phyloP scores from a whole-genome alignment of 2,888 invertebrate genomes.

The Drosophila niveifrons region DNA sequence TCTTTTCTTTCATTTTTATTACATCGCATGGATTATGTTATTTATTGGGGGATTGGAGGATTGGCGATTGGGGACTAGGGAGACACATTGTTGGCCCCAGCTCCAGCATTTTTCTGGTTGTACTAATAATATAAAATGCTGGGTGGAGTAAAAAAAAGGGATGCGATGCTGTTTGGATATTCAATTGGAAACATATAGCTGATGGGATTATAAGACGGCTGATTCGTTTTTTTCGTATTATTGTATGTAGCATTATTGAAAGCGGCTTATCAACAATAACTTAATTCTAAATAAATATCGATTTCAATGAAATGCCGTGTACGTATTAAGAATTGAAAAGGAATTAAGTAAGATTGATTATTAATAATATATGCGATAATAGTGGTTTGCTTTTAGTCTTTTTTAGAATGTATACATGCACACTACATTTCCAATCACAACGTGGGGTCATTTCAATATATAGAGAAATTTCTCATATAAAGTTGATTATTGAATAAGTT shows the following conservation, averaged over 20 bases:
- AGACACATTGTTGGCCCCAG: too few relatives aligned
- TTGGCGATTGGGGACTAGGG: constrained; percentile 5
- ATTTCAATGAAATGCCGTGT: too few relatives aligned
- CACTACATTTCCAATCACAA: not conserved
- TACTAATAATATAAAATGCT: constrained; percentile 30
- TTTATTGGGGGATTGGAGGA: constrained; percentile 30
- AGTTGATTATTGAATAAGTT: not conserved
- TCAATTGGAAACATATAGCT: constrained; percentile 44
- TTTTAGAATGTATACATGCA: too few relatives aligned
- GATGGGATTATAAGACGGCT: constrained; percentile 31
- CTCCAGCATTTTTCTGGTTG: not conserved
- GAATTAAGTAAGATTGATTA: not conserved
- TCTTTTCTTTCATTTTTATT: constrained; percentile 7
- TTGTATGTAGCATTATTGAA: not conserved
- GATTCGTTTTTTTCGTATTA: constrained; percentile 27
- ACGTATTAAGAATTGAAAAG: too few relatives aligned
- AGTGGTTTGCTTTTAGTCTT: too few relatives aligned
- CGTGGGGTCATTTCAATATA: not conserved
- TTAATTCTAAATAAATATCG: not conserved
- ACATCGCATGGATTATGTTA: constrained; percentile 49
- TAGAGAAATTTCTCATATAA: too few relatives aligned
- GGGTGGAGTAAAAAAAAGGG: constrained; percentile 12
- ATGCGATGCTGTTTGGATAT: constrained; percentile 30
- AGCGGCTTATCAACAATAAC: not conserved
- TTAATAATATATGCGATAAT: too few relatives aligned